These are phyloP conservation scores for Lasiurus cinereus DNA, from an alignment of 2,113 vertebrate genomes.

Conservation along the genomic window DNA sequence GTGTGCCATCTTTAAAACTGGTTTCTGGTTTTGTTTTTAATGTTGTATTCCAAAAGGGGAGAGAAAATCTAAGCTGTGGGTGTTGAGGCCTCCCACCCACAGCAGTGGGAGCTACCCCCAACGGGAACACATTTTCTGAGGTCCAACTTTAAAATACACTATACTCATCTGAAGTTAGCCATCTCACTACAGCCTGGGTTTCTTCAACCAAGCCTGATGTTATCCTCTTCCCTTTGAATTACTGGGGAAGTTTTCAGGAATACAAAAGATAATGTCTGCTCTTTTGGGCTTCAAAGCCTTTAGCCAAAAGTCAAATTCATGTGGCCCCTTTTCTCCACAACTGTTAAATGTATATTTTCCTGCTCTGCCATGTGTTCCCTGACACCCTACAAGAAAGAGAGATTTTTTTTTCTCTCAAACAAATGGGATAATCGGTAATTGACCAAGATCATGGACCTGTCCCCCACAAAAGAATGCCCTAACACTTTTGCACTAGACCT, in stretches of 20 bases:
- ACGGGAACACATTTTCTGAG: neutral
- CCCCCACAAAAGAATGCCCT: neutral
- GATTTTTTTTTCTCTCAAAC: slow-evolving; percentile 30
- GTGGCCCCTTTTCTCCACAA: no score
- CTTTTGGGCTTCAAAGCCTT: slow-evolving; percentile 40
- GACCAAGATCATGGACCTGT: neutral
- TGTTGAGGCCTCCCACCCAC: neutral
- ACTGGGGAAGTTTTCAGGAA: neutral
- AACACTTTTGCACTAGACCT: neutral
- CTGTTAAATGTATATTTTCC: neutral
- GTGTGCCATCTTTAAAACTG: neutral
- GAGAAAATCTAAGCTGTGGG: no score
- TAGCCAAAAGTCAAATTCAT: neutral
- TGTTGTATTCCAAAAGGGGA: neutral
- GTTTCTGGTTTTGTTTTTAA: slow-evolving; percentile 14
- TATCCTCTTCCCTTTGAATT: neutral
- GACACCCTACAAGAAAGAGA: slow-evolving; percentile 2
- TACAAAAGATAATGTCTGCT: neutral
- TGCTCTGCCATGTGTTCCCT: neutral
- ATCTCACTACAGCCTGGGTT: neutral
- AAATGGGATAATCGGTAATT: neutral
- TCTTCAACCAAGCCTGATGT: neutral
- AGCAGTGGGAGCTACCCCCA: neutral
- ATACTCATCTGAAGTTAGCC: neutral
- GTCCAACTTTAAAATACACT: neutral